Percentiles rank a stretch among this genome's conserved stretches.
Conservation (phyloP, 2,888 invertebrate species). For the Hybos culiciformis region DNA sequence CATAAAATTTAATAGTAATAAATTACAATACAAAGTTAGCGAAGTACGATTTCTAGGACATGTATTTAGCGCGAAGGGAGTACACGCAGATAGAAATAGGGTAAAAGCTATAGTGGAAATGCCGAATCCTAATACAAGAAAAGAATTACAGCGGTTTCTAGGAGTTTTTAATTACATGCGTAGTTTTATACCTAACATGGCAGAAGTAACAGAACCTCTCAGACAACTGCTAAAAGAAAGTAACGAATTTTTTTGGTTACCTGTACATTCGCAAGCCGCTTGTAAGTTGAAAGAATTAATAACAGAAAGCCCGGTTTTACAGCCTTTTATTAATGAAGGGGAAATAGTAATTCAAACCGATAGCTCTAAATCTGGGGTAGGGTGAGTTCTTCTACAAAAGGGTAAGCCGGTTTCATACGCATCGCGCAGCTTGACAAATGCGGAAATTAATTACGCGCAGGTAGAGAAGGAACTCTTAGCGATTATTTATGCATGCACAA, state of each 20-base stretch:
- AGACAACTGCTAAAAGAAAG: too few species aligned
- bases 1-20: constrained; percentile 11
- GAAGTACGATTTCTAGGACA: constrained; percentile 9
- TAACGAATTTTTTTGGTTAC: too few species aligned
- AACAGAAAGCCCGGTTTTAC: too few species aligned
- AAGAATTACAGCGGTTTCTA: constrained; percentile 10
- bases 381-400: constrained; percentile 21
- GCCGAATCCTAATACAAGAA: constrained; percentile 6
- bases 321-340: too few species aligned
- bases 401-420: constrained; percentile 24
- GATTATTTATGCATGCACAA: constrained; percentile 19
- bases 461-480: constrained; percentile 30
- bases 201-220: not conserved
- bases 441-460: constrained; percentile 25
- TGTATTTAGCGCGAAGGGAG: constrained; percentile 7
- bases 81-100: constrained; percentile 5
- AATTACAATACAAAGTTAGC: constrained; percentile 2
- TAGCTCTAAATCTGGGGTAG: not conserved
- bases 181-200: constrained; percentile 3
- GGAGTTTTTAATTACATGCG: constrained; percentile 11
- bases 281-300: too few species aligned
- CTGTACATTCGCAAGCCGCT: too few species aligned
- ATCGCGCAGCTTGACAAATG: constrained; percentile 19
- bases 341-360: too few species aligned
- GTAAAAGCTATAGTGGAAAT: constrained; percentile 10